Evolutionary conservation across 2,797 vertebrate species (phyloP).

Genomic region (Centropyge bicolor): DNA sequence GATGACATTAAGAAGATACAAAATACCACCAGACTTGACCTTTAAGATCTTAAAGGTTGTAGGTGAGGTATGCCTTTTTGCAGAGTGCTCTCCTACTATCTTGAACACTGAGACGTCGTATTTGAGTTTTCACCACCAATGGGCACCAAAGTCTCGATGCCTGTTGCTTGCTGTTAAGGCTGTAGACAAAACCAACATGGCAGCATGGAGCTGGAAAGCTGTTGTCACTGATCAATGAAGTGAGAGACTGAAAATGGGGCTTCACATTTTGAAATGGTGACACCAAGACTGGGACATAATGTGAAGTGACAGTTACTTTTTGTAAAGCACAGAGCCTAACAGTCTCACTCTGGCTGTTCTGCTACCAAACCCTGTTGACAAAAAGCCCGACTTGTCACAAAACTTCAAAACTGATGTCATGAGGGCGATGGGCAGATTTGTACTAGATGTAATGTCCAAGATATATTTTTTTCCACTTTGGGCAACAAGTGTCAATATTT

Average conservation of each 20-base stretch:
- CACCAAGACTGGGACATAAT: conserved; percentile 15
- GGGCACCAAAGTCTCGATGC: conserved; percentile 20
- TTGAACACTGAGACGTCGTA: conserved; percentile 12
- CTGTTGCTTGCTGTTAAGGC: conserved; percentile 58
- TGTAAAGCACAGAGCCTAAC: conserved; percentile 56
- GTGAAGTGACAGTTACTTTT: conserved; percentile 33
- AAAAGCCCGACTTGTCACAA: conserved; percentile 48
- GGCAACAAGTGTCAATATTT: conserved; percentile 46
- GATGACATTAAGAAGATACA: conserved; percentile 10
- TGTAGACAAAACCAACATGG: conserved; percentile 67
- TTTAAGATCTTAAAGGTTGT: conserved; percentile 57
- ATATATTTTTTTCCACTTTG: conserved; percentile 32
- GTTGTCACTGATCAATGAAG: conserved; percentile 51
- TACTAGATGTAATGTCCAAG: conserved; percentile 31
- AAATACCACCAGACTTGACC: conserved; percentile 52
- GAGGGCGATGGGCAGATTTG: conserved; percentile 48
- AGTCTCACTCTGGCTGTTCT: conserved; percentile 63
- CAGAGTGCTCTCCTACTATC: conserved; percentile 38
- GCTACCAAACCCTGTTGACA: conserved; percentile 61
- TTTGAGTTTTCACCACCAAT: conserved; percentile 9
- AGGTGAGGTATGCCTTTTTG: conserved; percentile 65
- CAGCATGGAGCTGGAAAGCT: conserved; percentile 65
- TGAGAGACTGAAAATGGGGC: conserved; percentile 22
- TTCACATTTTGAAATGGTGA: conserved; percentile 42
- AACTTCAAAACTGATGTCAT: conserved; percentile 47